These are phyloP conservation scores for Coreoperca whiteheadi DNA, from an alignment of 2,113 vertebrate species.

Conservation along the genomic window DNA sequence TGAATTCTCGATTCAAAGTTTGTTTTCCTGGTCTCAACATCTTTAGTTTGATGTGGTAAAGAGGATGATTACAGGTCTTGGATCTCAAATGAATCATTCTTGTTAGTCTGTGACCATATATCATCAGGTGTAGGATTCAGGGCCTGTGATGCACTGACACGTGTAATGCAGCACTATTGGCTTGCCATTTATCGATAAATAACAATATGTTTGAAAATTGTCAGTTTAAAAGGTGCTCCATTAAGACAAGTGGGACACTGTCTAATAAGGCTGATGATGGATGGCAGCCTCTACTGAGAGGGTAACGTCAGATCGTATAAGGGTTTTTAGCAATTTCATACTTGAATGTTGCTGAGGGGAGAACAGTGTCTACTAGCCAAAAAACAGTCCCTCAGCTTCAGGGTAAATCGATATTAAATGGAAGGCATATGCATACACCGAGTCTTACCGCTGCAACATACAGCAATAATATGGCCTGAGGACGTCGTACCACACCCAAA, in stretches of 20 bases:
- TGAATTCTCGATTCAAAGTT: background rate
- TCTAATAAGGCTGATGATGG: background rate
- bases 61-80: background rate
- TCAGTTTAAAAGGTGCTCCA: background rate
- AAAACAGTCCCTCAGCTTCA: background rate
- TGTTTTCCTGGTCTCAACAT: background rate
- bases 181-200: background rate
- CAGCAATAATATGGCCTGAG: background rate
- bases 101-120: background rate
- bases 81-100: background rate
- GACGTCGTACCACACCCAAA: slow-evolving; percentile 16
- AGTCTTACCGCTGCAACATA: background rate
- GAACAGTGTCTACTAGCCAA: background rate
- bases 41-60: background rate
- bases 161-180: background rate
- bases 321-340: background rate
- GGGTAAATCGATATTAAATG: background rate
- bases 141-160: slow-evolving; percentile 1
- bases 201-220: background rate
- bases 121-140: slow-evolving; percentile 1
- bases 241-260: background rate
- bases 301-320: background rate
- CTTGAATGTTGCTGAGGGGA: background rate
- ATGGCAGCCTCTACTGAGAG: background rate
- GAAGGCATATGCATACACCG: background rate